Evolutionary conservation across 2,113 vertebrate genomes (phyloP), one percentile per base, ranked within the genome.

Genomic region (Rhizomys pruinosus): DNA sequence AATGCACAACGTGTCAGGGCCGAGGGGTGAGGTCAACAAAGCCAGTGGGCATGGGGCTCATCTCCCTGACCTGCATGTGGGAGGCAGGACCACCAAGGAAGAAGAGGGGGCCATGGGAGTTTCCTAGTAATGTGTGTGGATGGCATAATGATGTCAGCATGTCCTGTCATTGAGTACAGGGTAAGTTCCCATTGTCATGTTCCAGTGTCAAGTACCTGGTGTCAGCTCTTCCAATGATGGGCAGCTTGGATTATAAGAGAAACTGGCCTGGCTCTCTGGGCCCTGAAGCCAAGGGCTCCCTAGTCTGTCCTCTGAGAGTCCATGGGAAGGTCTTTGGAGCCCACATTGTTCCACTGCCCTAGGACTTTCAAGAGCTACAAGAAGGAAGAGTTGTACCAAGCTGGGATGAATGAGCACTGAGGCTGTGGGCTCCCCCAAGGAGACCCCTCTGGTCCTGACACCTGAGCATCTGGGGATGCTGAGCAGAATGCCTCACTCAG

Each of bases 41-140:
- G 64, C 29, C 59, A 8, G 85, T 20, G n/a, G 37, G 0, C 5
- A 25, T 34, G 29, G 44, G 39, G 13, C 91, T 88, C 3, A 2
- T 68, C 74, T 44, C 0, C 25, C 66, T 92, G 57, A 76, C 37
- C 5, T 68, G 34, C 29, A 10, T 32, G 91, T 92, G 89, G 32
- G 77, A 95, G 86, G 44, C 57, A 91, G 90, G 91, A 74, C 57
- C 52, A 71, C 59, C 0, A 0, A 66, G 55, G 79, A 91, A 52
- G 78, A 29, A 9, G n/a, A 92, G 61, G 77, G 59, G 29, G 59
- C 61, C 0, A 0, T 86, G 87, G 79, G 95, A 82, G 85, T 91
- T 97, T 97, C 86, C 93, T 85, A 93, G 88, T 77, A 73, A 92
- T 25, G 61, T 93, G 82, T 63, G 42, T 3, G 77, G 73, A 37